Conservation (phyloP, 2,797 vertebrate genomes). For the Psittacula echo region DNA sequence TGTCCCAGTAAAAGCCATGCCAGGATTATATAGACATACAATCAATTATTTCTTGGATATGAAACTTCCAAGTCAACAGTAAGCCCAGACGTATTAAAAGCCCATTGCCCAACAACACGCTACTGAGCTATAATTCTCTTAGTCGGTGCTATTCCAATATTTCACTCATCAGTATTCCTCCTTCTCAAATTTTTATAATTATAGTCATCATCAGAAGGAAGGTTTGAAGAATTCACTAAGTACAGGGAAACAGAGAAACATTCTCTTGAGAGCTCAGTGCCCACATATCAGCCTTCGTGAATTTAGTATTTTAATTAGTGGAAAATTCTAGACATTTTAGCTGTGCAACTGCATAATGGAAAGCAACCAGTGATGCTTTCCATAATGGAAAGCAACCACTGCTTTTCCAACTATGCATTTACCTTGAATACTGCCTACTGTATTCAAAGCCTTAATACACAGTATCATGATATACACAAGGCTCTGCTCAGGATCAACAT, state of each 20-base stretch:
- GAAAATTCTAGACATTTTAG: slow-evolving; percentile 43
- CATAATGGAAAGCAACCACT: background rate
- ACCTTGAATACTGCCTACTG: background rate
- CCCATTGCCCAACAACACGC: background rate
- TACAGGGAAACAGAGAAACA: slow-evolving; percentile 34
- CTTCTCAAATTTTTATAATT: slow-evolving; percentile 67
- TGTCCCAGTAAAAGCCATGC: background rate
- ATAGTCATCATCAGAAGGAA: slow-evolving; percentile 46
- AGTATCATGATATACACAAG: background rate
- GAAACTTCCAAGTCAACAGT: background rate
- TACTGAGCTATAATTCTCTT: background rate
- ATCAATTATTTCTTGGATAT: background rate
- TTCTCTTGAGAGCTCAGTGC: slow-evolving; percentile 44
- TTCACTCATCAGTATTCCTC: slow-evolving; percentile 64
- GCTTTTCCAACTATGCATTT: background rate
- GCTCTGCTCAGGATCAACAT: background rate
- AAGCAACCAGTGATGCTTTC: background rate
- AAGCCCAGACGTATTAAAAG: background rate
- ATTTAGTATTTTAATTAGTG: slow-evolving; percentile 15
- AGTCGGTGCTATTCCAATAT: background rate
- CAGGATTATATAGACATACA: background rate
- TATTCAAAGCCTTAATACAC: background rate
- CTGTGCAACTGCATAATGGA: background rate
- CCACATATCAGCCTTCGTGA: slow-evolving; percentile 40
- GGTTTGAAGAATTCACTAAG: slow-evolving; percentile 48